These are phyloP conservation scores for Macquaria ambigua DNA, from an alignment of 2,113 vertebrate species.

Conservation along the genomic window DNA sequence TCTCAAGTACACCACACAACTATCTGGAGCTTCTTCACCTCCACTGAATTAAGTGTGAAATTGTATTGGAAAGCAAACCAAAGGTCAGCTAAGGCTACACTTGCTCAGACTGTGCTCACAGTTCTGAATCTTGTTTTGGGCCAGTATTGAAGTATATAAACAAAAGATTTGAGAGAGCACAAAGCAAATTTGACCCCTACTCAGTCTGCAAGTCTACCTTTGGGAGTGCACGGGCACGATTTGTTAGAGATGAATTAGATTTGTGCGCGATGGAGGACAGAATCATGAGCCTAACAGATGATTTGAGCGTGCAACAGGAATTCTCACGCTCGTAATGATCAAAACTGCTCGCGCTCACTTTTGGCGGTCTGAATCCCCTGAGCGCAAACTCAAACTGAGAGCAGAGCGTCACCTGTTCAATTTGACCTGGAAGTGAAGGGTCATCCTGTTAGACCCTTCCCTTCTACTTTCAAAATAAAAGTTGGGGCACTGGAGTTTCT, in stretches of 20 bases:
- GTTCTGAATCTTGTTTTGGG: slow-evolving; percentile 45
- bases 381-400: not conserved
- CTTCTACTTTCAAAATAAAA: not conserved
- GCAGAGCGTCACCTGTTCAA: not conserved
- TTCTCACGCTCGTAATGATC: not conserved
- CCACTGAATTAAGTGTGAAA: slow-evolving; percentile 74
- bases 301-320: not conserved
- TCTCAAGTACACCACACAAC: slow-evolving; percentile 37
- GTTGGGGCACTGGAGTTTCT: no score
- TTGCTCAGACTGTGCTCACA: slow-evolving; percentile 29
- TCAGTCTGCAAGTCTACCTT: not conserved
- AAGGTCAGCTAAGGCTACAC: slow-evolving; percentile 40
- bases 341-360: not conserved
- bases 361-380: not conserved
- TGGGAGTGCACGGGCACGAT: not conserved
- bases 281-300: not conserved
- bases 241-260: not conserved
- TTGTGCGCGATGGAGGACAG: not conserved
- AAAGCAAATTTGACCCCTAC: not conserved
- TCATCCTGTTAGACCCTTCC: not conserved
- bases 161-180: not conserved
- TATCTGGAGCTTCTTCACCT: slow-evolving; percentile 55
- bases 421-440: not conserved
- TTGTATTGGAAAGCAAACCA: slow-evolving; percentile 60
- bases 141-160: not conserved